A percentile compares a stretch with the other conserved stretches of the same genome.
These are phyloP conservation scores for Chrysochloris asiatica DNA, from an alignment of 2,113 vertebrate genomes.

Conservation along the genomic window DNA sequence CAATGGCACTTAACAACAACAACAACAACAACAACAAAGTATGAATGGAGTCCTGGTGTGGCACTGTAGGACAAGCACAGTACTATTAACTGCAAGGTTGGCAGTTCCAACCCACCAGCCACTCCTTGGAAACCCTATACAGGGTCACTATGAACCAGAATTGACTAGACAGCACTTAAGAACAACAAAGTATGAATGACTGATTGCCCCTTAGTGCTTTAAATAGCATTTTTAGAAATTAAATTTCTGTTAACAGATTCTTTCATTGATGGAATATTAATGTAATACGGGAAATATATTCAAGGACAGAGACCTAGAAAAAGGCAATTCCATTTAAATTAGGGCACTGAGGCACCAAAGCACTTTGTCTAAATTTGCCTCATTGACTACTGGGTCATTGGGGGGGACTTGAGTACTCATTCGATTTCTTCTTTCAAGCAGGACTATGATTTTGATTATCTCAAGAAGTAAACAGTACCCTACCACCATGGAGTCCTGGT, in stretches of 20 bases:
- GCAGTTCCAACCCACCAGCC: too few relatives aligned
- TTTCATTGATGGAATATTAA: slow-evolving; percentile 32
- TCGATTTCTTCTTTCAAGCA: not conserved
- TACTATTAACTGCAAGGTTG: too few relatives aligned
- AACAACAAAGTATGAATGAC: not conserved
- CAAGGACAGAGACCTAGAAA: slow-evolving; percentile 25
- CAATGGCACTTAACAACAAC: too few relatives aligned
- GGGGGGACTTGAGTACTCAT: not conserved
- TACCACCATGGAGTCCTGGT: too few relatives aligned
- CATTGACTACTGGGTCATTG: too few relatives aligned
- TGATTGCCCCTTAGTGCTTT: not conserved
- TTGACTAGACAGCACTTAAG: too few relatives aligned
- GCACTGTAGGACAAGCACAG: too few relatives aligned
- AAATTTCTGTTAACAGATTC: slow-evolving; percentile 33
- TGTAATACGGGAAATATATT: slow-evolving; percentile 15
- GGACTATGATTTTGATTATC: slow-evolving; percentile 27
- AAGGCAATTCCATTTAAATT: slow-evolving; percentile 13
- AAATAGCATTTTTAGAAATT: slow-evolving; percentile 26
- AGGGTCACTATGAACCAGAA: too few relatives aligned
- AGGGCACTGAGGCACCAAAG: not conserved
- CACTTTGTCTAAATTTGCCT: not conserved
- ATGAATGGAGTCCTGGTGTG: too few relatives aligned
- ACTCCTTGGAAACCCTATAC: too few relatives aligned
- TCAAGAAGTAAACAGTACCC: not conserved
- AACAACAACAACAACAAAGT: too few relatives aligned